Evolutionary conservation across 2,797 vertebrate species (phyloP), one percentile per base, ranked within the genome.

Genomic region (Notoglanidium macrostoma): DNA sequence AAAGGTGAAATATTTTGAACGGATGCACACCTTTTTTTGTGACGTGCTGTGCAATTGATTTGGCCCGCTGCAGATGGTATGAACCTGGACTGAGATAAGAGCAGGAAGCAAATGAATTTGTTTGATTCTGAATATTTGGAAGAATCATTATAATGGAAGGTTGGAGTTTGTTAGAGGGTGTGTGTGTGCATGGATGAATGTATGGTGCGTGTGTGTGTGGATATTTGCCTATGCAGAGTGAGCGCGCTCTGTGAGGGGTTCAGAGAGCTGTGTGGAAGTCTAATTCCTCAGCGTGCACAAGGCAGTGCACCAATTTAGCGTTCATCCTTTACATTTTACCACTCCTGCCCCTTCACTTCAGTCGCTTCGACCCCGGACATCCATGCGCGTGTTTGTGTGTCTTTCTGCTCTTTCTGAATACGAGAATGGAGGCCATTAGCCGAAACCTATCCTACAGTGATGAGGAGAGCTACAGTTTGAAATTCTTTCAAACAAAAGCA

Each of bases 1-100:
- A 93, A 90, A 91, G 91, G 92, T 91, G 89, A 92, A 90, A 88
- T 92, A 83, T 88, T 90, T 95, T 95, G 94, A 95, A 96, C 94
- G 94, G 96, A 95, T 93, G 91, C 94, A 93, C 95, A 95, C 93
- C 61, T 87, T 85, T 86, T 81, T 85, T 49, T 72, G 44, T 84
- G 92, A 85, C 91, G 90, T 65, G 32, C 90, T 95, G 86, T 93
- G 89, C 90, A 94, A 95, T 89, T 93, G 92, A 94, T 94, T 88
- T 54, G 82, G 89, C 78, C 84, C 92, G 92, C 93, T 91, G 93
- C 63, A 63, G 86, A 85, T 57, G 63, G 54, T 82, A 44, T 73
- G 55, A 73, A 82, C 55, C 79, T 59, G 26, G 76, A 23, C 35
- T 55, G 57, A 83, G 70, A 67, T 54, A 29, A 51, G 29, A 68